A percentile compares a stretch with the other conserved stretches of the same genome.
phyloP scores from a whole-genome alignment of 2,888 invertebrate genomes.

The Blastobasis lacticolella region DNA sequence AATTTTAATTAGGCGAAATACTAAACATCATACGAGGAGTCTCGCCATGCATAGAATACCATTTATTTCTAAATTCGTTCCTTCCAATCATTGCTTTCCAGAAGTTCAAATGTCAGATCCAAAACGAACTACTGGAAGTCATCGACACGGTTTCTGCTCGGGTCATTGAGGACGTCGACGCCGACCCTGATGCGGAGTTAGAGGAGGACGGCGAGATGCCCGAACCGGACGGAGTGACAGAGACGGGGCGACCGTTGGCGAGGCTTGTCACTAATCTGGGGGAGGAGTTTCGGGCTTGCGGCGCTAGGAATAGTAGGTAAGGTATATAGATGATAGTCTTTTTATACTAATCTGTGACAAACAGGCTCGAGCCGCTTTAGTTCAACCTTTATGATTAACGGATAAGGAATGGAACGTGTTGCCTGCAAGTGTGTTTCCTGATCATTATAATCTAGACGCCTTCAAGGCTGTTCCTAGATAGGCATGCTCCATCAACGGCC shows the following conservation, averaged over 20 bases:
- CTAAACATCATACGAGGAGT: no score
- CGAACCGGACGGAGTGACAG: constrained; percentile 37
- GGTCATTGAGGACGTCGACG: constrained; percentile 76
- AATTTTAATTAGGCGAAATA: no score
- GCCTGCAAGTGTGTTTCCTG: no score
- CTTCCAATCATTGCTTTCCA: constrained; percentile 29
- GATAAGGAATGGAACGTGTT: no score
- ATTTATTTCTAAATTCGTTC: no score
- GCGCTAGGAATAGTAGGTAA: constrained; percentile 54
- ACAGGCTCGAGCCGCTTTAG: background rate
- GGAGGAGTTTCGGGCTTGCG: constrained; percentile 56
- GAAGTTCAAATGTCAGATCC: constrained; percentile 88
- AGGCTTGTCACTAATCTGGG: constrained; percentile 42
- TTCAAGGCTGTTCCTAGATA: no score
- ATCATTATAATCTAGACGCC: no score
- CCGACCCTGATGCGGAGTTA: constrained; percentile 44
- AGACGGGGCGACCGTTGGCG: constrained; percentile 51
- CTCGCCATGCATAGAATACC: no score
- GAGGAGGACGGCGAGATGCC: constrained; percentile 39
- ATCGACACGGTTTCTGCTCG: constrained; percentile 87
- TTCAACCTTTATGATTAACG: no score
- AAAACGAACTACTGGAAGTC: constrained; percentile 85
- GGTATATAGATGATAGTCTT: background rate
- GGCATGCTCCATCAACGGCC: no score
- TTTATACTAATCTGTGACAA: background rate